phyloP scores from a whole-genome alignment of 2,888 invertebrate genomes.

The Parapristionchus giblindavisi region DNA sequence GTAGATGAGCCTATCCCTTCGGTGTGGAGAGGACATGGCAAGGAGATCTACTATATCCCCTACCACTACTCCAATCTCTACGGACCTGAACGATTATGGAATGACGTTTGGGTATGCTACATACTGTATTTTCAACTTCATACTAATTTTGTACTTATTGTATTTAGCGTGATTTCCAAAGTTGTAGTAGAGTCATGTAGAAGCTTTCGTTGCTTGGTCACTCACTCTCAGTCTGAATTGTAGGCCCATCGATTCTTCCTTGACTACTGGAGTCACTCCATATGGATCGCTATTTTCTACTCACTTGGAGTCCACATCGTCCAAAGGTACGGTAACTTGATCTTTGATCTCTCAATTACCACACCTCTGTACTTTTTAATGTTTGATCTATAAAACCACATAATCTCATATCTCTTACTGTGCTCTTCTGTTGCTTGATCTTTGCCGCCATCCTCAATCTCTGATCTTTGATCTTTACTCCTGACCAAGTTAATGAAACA shows the following conservation, averaged over 20 bases:
- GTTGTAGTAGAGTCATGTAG: too few species aligned
- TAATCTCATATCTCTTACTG: not conserved
- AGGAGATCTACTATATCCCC: slow-evolving; percentile 55
- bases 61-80: slow-evolving; percentile 48
- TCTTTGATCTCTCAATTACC: too few species aligned
- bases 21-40: slow-evolving; percentile 55
- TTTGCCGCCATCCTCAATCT: not conserved
- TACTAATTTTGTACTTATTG: too few species aligned
- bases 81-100: slow-evolving; percentile 44
- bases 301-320: slow-evolving; percentile 71
- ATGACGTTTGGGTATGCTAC: slow-evolving; percentile 35
- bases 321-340: slow-evolving; percentile 67
- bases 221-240: too few species aligned
- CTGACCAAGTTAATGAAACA: too few species aligned
- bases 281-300: slow-evolving; percentile 69
- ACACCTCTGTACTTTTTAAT: slow-evolving; percentile 57
- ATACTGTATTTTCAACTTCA: not conserved
- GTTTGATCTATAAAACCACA: not conserved
- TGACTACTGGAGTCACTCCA: slow-evolving; percentile 53
- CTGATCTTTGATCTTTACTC: too few species aligned
- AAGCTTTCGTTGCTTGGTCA: too few species aligned
- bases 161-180: too few species aligned
- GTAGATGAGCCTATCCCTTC: slow-evolving; percentile 25
- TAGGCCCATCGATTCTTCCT: slow-evolving; percentile 47
- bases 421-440: not conserved